Evolutionary conservation across 2,888 invertebrate species (phyloP), one percentile per base, ranked within the genome.

Genomic region (Apamea epomidion): DNA sequence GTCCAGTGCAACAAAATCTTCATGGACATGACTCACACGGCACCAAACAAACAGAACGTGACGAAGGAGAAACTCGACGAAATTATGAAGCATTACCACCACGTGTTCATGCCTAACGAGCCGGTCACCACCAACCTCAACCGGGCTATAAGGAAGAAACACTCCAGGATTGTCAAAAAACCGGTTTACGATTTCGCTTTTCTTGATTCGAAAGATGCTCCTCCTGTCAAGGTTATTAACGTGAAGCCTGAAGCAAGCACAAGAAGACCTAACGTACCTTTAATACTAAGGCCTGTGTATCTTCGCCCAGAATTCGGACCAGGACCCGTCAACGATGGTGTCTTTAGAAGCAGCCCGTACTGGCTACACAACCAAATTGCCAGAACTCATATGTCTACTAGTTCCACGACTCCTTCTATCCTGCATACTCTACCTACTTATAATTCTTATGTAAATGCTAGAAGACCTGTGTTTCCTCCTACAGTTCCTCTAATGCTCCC

Each of bases 211-310:
- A 86, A 88, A 4, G 81, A 91, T 0, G 93, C 91, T 0, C 96
- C 96, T 0, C 86, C 90, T 32, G 95, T 96, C 0, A 80, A 85
- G 16, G 80, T 92, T 0, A 92, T 96, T 12, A 91, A 94, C 78
- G 83, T 96, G 0, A 92, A 93, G 76, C 91, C 93, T 3, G 91
- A 82, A 51, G 68, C 83, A 0, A 80, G 68, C 0, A 51, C 75
- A 5, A 89, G 87, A 25, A 93, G 87, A 18, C 93, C 94, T 48
- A 8, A 37, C 2, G 1, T 25, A 45, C 81, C 68, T 0, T 77
- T 94, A 25, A 89, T 95, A 0, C 45, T 96, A 3, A 68, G 91
- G 2, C 96, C 96, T 0, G 95, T 96, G 0, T 96, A 95, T 82
- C 89, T 94, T 65, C 83, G 86, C 8, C 91, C 91, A 54, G 89